These are phyloP conservation scores for Gadus macrocephalus DNA, from an alignment of 2,113 vertebrate species.

Conservation along the genomic window DNA sequence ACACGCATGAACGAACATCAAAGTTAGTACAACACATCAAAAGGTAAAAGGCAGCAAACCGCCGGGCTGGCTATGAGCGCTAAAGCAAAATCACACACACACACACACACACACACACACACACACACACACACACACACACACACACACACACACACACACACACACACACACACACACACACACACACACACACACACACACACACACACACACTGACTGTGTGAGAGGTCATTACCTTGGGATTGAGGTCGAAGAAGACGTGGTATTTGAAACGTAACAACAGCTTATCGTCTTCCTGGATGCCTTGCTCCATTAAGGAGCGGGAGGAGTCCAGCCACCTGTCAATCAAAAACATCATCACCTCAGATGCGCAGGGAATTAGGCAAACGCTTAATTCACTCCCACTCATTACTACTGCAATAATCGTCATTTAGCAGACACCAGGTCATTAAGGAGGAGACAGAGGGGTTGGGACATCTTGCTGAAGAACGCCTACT, in stretches of 20 bases:
- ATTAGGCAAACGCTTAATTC: too few species aligned
- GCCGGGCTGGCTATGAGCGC: neutral
- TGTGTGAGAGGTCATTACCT: slow-evolving; percentile 71
- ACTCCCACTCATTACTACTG: too few species aligned
- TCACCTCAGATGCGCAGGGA: too few species aligned
- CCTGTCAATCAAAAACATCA: slow-evolving; percentile 60
- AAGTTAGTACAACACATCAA: too few species aligned
- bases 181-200: slow-evolving; percentile 1
- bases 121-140: neutral
- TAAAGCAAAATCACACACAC: neutral
- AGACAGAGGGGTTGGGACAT: too few species aligned
- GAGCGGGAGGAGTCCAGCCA: slow-evolving; percentile 96
- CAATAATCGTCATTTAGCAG: too few species aligned
- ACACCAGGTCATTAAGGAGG: too few species aligned
- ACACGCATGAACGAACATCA: too few species aligned
- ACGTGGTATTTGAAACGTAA: slow-evolving; percentile 96
- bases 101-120: slow-evolving; percentile 8
- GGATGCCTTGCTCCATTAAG: slow-evolving; percentile 92
- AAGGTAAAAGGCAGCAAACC: too few species aligned
- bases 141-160: neutral
- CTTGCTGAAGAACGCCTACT: too few species aligned
- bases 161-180: slow-evolving; percentile 3
- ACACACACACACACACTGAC: neutral
- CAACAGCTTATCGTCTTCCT: slow-evolving; percentile 83
- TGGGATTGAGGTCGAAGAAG: slow-evolving; percentile 98